These are phyloP conservation scores for Bombus consobrinus DNA, from an alignment of 1,140 invertebrate species.

Conservation along the genomic window DNA sequence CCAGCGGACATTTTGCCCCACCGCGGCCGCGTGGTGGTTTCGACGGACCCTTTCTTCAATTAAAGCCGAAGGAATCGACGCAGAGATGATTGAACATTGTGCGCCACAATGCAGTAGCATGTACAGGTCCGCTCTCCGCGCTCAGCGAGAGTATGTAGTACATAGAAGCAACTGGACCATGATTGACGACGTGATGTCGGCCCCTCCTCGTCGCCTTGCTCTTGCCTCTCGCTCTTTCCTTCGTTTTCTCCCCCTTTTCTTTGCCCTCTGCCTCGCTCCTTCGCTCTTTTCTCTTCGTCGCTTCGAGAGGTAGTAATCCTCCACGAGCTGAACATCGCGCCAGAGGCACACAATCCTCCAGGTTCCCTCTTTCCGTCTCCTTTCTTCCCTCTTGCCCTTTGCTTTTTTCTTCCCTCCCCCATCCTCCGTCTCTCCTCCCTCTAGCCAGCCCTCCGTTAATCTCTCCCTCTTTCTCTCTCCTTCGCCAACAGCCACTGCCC, in stretches of 20 bases:
- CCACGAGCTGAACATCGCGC: constrained; percentile 73
- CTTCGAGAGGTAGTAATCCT: constrained; percentile 73
- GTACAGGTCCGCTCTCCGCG: constrained; percentile 59
- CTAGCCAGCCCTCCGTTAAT: constrained; percentile 37
- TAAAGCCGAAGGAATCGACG: constrained; percentile 73
- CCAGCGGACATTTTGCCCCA: constrained; percentile 17
- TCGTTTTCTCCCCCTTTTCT: constrained; percentile 29
- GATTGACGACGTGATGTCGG: constrained; percentile 78
- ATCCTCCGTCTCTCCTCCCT: neutral
- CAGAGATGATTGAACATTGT: constrained; percentile 75
- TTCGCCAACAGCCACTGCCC: neutral
- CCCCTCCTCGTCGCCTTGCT: constrained; percentile 45
- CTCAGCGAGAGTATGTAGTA: constrained; percentile 68
- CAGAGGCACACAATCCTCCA: constrained; percentile 71
- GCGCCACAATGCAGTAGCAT: constrained; percentile 72
- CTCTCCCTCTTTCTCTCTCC: constrained; percentile 19
- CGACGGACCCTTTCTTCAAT: constrained; percentile 74
- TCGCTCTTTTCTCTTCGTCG: constrained; percentile 23
- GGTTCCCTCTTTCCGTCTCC: constrained; percentile 51
- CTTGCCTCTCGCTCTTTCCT: constrained; percentile 36
- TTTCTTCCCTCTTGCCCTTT: constrained; percentile 35
- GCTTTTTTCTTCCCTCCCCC: constrained; percentile 27
- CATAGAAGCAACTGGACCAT: constrained; percentile 77
- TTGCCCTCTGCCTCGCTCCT: constrained; percentile 18
- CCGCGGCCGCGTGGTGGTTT: constrained; percentile 37